A percentile compares a stretch with the other conserved stretches of the same genome.
phyloP scores from a whole-genome alignment of 2,797 vertebrate genomes.

The Varecia variegata region DNA sequence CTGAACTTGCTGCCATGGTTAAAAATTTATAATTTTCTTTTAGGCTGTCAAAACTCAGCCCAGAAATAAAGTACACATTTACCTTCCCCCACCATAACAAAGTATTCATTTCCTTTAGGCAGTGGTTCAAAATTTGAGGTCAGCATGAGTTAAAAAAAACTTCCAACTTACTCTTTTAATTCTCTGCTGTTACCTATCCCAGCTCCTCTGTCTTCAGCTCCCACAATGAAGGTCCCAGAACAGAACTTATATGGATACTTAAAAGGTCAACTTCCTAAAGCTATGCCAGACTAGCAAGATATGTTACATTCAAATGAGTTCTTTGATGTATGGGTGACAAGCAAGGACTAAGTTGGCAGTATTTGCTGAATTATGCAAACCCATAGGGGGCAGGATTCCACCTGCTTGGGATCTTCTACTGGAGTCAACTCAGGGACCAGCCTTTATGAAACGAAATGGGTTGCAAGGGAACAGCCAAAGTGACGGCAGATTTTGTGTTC shows the following conservation, averaged over 20 bases:
- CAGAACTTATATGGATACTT: not conserved
- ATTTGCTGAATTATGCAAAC: constrained; percentile 31
- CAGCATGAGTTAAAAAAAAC: not conserved
- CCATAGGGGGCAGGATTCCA: constrained; percentile 61
- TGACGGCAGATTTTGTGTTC: constrained; percentile 66
- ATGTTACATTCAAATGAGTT: not conserved
- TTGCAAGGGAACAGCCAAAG: constrained; percentile 62
- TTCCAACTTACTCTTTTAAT: not conserved
- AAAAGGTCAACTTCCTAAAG: not conserved
- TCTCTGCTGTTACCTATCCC: not conserved
- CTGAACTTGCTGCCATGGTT: constrained; percentile 2
- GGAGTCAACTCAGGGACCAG: constrained; percentile 8
- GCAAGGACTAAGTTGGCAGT: not conserved
- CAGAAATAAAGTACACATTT: not conserved
- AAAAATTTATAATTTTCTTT: constrained; percentile 37
- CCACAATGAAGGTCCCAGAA: not conserved
- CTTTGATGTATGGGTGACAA: constrained; percentile 4
- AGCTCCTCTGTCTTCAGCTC: not conserved
- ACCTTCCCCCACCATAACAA: not conserved
- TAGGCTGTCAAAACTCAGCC: not conserved
- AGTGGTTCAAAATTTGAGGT: constrained; percentile 32
- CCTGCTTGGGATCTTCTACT: constrained; percentile 47
- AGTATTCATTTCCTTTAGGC: constrained; percentile 42
- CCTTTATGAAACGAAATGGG: constrained; percentile 39
- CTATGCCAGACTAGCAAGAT: not conserved